These are phyloP conservation scores for zebrafish (Danio rerio) DNA, from an alignment of 2,113 vertebrate species.

Conservation along the genomic window DNA sequence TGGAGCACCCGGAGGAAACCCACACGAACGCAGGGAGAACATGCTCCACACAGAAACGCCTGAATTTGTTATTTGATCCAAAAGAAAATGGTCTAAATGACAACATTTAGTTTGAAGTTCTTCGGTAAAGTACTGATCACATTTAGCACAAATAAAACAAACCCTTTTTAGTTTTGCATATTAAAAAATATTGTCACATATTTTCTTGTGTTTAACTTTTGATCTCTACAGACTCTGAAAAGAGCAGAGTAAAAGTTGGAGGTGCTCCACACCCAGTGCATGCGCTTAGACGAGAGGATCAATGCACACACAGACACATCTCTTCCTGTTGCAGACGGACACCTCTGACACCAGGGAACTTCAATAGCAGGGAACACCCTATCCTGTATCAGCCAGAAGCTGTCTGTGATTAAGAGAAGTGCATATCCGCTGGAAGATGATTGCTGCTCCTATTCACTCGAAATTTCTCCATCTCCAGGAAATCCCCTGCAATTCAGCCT, in stretches of 20 bases:
- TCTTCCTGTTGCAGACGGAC: not conserved
- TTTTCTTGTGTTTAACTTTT: not conserved
- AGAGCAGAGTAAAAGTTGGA: not conserved
- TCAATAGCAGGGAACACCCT: constrained; percentile 17
- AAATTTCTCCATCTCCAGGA: not conserved
- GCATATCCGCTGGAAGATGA: not conserved
- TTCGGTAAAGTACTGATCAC: too few species aligned
- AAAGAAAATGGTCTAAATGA: too few species aligned
- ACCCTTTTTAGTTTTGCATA: too few species aligned
- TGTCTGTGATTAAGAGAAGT: not conserved
- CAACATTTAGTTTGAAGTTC: too few species aligned
- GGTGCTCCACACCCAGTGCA: not conserved
- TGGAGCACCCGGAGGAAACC: too few species aligned
- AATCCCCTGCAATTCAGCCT: constrained; percentile 4
- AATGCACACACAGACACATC: not conserved
- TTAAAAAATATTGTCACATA: too few species aligned
- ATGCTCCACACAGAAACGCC: too few species aligned
- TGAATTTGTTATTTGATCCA: too few species aligned
- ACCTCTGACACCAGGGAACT: constrained; percentile 12
- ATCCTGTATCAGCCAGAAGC: constrained; percentile 26
- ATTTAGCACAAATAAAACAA: too few species aligned
- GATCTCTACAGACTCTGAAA: not conserved
- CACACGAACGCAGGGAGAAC: too few species aligned
- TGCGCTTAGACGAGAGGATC: not conserved
- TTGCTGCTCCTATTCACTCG: not conserved